Percentiles rank a stretch among this genome's conserved stretches.
These are phyloP conservation scores for Sipunculus nudus DNA, from an alignment of 2,888 invertebrate species.

Conservation along the genomic window DNA sequence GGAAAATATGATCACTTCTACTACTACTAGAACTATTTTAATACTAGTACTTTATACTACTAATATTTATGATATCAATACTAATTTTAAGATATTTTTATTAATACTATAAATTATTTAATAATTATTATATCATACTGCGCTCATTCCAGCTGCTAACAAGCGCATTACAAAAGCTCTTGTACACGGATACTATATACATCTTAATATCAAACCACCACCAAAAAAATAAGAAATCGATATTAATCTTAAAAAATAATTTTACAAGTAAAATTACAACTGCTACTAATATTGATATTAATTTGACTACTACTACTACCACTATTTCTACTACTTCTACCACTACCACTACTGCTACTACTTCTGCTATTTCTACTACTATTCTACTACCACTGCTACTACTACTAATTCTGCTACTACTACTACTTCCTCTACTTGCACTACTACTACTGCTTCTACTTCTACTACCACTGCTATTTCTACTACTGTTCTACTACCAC, in stretches of 20 bases:
- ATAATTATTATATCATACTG: too few species aligned
- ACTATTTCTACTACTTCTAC: slow-evolving; percentile 5
- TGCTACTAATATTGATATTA: slow-evolving; percentile 3
- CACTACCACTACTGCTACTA: slow-evolving; percentile 6
- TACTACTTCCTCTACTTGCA: too few species aligned
- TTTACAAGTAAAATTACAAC: background rate
- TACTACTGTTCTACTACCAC: slow-evolving; percentile 6
- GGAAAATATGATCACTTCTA: slow-evolving; percentile 1
- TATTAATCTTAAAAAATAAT: background rate
- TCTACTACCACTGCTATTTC: slow-evolving; percentile 3
- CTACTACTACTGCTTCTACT: slow-evolving; percentile 7
- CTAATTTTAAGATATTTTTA: background rate
- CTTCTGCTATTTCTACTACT: slow-evolving; percentile 4
- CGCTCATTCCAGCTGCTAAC: too few species aligned
- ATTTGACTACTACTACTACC: slow-evolving; percentile 5
- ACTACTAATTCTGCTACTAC: slow-evolving; percentile 5
- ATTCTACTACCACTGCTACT: slow-evolving; percentile 6
- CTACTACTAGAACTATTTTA: slow-evolving; percentile 7
- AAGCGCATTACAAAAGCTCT: too few species aligned
- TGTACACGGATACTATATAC: too few species aligned
- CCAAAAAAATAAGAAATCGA: too few species aligned
- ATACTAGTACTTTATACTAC: background rate
- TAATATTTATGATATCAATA: background rate
- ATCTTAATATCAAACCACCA: too few species aligned
- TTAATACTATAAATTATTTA: too few species aligned